phyloP scores from a whole-genome alignment of 64 coral and sea anemone species.

The Orbicella faveolata region DNA sequence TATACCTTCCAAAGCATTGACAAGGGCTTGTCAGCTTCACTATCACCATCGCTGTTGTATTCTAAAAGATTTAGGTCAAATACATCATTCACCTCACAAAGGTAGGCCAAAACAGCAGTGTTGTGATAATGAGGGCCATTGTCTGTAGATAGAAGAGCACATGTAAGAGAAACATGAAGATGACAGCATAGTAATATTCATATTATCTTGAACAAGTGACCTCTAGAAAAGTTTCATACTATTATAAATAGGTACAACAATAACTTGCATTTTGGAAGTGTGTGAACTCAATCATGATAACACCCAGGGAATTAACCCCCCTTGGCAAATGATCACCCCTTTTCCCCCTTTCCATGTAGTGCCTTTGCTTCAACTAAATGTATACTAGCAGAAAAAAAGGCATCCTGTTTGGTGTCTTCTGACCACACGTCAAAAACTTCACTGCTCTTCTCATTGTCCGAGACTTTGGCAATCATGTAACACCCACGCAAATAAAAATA shows the following conservation, averaged over 20 bases:
- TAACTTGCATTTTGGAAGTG: too few species aligned
- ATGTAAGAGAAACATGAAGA: too few species aligned
- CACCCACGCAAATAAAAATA: not conserved
- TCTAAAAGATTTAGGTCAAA: constrained; percentile 3
- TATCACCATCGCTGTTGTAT: not conserved
- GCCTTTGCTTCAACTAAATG: too few species aligned
- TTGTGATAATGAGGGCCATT: constrained; percentile 28
- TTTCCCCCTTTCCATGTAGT: too few species aligned
- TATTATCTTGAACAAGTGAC: too few species aligned
- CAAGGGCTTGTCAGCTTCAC: not conserved
- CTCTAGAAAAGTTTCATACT: too few species aligned
- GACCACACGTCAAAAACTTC: constrained; percentile 5
- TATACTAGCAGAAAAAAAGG: not conserved
- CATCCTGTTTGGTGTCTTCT: constrained; percentile 38
- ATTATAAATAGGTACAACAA: too few species aligned
- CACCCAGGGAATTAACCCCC: too few species aligned
- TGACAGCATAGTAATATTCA: too few species aligned
- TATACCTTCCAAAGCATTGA: constrained; percentile 12
- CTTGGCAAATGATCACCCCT: too few species aligned
- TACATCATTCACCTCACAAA: constrained; percentile 10
- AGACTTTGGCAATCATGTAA: not conserved
- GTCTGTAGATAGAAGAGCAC: not conserved
- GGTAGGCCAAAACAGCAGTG: not conserved
- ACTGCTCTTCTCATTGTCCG: not conserved
- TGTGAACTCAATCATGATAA: too few species aligned